These are phyloP conservation scores for Polypedilum pembai DNA, from an alignment of 1,140 invertebrate species.

Conservation along the genomic window DNA sequence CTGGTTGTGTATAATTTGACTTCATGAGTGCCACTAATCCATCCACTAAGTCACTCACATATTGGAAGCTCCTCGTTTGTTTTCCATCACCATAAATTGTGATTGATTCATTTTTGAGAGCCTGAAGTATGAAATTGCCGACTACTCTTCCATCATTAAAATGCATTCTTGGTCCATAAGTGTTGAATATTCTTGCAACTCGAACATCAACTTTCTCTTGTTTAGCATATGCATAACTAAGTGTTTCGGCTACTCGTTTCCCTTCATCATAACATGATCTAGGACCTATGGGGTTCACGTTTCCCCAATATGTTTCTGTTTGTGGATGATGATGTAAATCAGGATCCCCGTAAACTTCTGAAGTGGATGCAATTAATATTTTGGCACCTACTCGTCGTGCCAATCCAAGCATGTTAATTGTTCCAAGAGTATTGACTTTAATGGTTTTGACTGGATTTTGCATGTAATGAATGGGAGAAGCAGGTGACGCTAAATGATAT, in stretches of 20 bases:
- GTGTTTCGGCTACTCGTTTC: slow-evolving; percentile 92
- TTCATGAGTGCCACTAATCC: slow-evolving; percentile 90
- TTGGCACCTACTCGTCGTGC: slow-evolving; percentile 90
- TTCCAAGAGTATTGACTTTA: slow-evolving; percentile 93
- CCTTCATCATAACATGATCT: slow-evolving; percentile 98
- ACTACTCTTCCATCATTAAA: slow-evolving; percentile 98
- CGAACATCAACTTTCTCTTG: slow-evolving; percentile 91
- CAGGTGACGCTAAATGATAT: slow-evolving; percentile 97
- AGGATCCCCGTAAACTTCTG: slow-evolving; percentile 98
- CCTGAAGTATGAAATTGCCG: slow-evolving; percentile 97
- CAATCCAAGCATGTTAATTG: slow-evolving; percentile 97
- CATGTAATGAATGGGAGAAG: slow-evolving; percentile 99
- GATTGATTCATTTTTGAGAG: slow-evolving; percentile 87
- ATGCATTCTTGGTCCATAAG: slow-evolving; percentile 99
- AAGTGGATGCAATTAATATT: slow-evolving; percentile 94
- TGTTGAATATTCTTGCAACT: slow-evolving; percentile 98
- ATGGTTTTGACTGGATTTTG: slow-evolving; percentile 99
- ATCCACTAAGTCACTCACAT: slow-evolving; percentile 94
- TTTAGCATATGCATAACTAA: slow-evolving; percentile 95
- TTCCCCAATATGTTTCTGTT: slow-evolving; percentile 93
- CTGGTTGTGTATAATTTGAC: slow-evolving; percentile 85
- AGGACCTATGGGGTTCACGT: slow-evolving; percentile 95
- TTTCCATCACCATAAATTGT: slow-evolving; percentile 94
- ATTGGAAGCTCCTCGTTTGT: slow-evolving; percentile 97
- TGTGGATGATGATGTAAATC: slow-evolving; percentile 81